Percentiles rank a stretch among this genome's conserved stretches.
Conservation (phyloP, 2,888 invertebrate species). For the Drosophila mulleri region DNA sequence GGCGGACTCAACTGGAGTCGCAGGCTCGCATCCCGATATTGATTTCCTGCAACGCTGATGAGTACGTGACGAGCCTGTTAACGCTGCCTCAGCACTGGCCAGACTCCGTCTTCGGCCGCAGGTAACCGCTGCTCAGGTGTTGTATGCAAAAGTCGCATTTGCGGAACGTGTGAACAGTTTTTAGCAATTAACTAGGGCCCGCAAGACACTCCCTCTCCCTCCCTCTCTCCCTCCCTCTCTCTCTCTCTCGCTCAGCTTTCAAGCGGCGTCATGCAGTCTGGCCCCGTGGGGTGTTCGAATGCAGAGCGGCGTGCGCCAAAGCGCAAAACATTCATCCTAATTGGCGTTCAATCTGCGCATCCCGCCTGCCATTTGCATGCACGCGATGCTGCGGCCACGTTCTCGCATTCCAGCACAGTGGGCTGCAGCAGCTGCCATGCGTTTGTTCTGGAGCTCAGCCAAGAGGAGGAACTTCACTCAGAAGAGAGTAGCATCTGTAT, state of each 20-base stretch:
- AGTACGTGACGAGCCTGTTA: constrained; percentile 63
- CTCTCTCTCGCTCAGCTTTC: constrained; percentile 5
- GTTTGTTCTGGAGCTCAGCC: background rate
- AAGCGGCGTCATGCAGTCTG: constrained; percentile 80
- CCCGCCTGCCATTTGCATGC: constrained; percentile 74
- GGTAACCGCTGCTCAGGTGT: constrained; percentile 31
- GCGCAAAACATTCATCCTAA: constrained; percentile 85
- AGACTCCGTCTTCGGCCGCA: background rate
- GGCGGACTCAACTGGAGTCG: constrained; percentile 30
- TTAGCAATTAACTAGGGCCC: constrained; percentile 74
- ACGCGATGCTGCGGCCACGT: constrained; percentile 62
- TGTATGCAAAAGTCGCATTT: constrained; percentile 74
- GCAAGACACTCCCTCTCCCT: constrained; percentile 36
- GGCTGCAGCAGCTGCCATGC: background rate
- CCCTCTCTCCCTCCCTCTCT: constrained; percentile 3
- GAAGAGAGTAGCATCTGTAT: background rate
- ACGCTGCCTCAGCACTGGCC: constrained; percentile 20
- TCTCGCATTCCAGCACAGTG: constrained; percentile 62
- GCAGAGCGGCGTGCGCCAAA: constrained; percentile 66
- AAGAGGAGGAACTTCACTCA: background rate
- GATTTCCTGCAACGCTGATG: constrained; percentile 76
- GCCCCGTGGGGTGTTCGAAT: constrained; percentile 41
- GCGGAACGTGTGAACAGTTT: constrained; percentile 79
- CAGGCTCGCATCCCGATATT: constrained; percentile 65
- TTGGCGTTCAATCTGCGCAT: constrained; percentile 84